Evolutionary conservation across 1,140 invertebrate genomes (phyloP).

Genomic region (Orchestia grillus): DNA sequence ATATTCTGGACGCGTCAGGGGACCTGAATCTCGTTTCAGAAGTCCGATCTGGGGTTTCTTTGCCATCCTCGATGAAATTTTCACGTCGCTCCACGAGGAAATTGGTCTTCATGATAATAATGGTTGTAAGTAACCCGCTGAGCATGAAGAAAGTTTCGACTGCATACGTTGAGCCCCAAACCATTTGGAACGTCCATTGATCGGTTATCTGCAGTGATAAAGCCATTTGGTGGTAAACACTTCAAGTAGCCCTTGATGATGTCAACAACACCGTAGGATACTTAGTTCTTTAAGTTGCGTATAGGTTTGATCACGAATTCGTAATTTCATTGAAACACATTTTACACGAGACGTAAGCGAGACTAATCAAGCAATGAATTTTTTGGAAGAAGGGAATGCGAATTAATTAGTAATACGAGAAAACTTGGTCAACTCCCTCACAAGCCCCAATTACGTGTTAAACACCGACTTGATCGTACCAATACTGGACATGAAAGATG

Average conservation of each 20-base stretch:
- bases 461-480: too few species aligned
- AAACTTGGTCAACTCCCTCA: too few species aligned
- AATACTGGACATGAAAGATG: too few species aligned
- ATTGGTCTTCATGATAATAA: constrained; percentile 11
- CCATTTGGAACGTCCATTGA: constrained; percentile 10
- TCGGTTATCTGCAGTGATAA: not conserved
- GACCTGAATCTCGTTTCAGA: not conserved
- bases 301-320: not conserved
- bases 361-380: too few species aligned
- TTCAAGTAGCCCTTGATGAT: too few species aligned
- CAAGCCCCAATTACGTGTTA: too few species aligned
- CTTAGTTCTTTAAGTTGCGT: not conserved
- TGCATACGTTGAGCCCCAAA: not conserved
- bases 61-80: not conserved
- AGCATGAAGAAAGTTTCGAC: constrained; percentile 12
- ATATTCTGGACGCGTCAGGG: not conserved
- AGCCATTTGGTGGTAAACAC: not conserved
- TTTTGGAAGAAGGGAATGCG: too few species aligned
- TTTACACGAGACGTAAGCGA: too few species aligned
- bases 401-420: too few species aligned
- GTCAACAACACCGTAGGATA: too few species aligned
- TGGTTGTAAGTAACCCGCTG: constrained; percentile 28
- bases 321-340: not conserved
- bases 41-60: too few species aligned
- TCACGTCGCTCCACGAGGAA: not conserved